Base-by-base conservation (phyloP, 2,113 vertebrate genomes). In the Melanocharis versteri region DNA sequence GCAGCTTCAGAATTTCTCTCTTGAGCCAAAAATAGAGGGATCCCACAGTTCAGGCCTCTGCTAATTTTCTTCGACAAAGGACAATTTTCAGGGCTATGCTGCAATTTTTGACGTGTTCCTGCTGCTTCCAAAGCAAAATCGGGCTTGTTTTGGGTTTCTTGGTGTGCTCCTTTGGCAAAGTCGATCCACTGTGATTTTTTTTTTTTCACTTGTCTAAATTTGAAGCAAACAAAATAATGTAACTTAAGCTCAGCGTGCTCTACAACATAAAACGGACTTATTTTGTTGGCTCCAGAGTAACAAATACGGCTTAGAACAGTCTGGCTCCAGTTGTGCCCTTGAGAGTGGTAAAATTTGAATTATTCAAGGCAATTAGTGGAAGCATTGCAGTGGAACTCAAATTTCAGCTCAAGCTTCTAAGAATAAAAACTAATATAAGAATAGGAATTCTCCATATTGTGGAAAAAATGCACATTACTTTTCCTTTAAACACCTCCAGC, bases 351-450 rank as follows among this genome's bases (percentile, higher is more conserved):
- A 96, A 97, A 96, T 87, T 90, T 97, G 95, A 97, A 97, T 97
- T 97, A 97, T 98, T 98, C 94, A 97, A 95, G 62, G 96, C 96
- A 97, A 97, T 98, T 97, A 98, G 95, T 94, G 93, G 57, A 66
- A 97, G 94, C 90, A 83, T 89, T 95, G 92, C 90, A 7, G 69
- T 89, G 89, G 93, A 98, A 97, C 94, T 95, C 95, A 88, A 57
- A 86, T 97, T 97, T 97, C 94, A 94, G 68, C 91, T 94, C 27
- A 3, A 88, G 94, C 92, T 96, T 95, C 97, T 96, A 96, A 96
- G 83, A 94, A 94, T 96, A 96, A 96, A 96, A 96, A 81, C 87
- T 95, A 90, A 96, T 90, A 84, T 48, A 90, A 89, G 89, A 95
- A 89, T 91, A 95, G 93, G 93, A 96, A 96, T 97, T 96, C 83